Percentiles rank a stretch among this genome's conserved stretches.
Conservation (phyloP, 2,797 vertebrate species). For the Silurus aristotelis region DNA sequence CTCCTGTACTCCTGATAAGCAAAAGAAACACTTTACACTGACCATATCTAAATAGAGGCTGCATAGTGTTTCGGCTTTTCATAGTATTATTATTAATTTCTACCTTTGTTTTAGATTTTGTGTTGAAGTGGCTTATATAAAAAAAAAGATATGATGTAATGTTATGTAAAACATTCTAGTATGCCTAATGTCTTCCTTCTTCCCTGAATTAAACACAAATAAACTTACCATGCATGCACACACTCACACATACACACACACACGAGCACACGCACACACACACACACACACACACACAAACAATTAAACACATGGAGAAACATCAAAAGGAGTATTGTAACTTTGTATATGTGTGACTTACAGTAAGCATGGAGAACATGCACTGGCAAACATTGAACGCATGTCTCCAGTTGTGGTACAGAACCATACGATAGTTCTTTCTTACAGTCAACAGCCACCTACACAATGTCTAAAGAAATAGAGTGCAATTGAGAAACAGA, state of each 20-base stretch:
- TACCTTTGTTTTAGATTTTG: not conserved
- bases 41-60: not conserved
- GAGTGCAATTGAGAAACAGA: not conserved
- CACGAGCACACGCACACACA: too few relatives aligned
- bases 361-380: slow-evolving; percentile 97
- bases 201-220: not conserved
- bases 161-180: not conserved
- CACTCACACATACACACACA: not conserved
- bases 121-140: not conserved
- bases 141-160: not conserved
- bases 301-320: slow-evolving; percentile 52
- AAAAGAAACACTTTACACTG: not conserved
- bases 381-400: slow-evolving; percentile 98
- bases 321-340: slow-evolving; percentile 56
- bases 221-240: slow-evolving; percentile 26
- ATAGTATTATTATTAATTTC: not conserved
- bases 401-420: slow-evolving; percentile 99
- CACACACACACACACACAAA: not conserved
- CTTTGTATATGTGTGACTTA: slow-evolving; percentile 69
- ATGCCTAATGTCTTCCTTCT: not conserved
- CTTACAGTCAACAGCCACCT: slow-evolving; percentile 97
- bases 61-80: not conserved
- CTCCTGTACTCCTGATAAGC: not conserved
- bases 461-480: slow-evolving; percentile 85
- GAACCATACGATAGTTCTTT: slow-evolving; percentile 98